Base-by-base conservation (phyloP, 1,140 invertebrate species). In the Drosophila tani region DNA sequence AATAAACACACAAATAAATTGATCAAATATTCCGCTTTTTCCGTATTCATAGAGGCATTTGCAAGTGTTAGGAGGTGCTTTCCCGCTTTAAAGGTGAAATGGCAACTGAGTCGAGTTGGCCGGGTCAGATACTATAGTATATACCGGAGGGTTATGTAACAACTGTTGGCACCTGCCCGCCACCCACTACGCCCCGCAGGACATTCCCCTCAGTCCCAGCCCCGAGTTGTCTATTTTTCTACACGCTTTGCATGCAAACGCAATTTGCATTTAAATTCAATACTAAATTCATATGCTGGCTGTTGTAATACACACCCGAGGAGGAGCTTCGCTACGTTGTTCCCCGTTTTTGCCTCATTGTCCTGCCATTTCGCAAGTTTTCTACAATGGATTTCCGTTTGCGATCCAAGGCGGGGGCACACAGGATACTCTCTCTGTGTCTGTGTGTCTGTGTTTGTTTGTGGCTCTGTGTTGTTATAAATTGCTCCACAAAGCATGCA, bases 251-350 rank as follows among this genome's bases (percentile, higher is more conserved):
- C 81, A 88, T 85, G 85, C 79, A 84, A 85, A 88, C 85, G 85
- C 85, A 90, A 88, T 88, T 88, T 88, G 85, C 85, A 88, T 88
- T 88, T 88, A 88, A 88, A 88, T 88, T 88, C 81, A 88, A 88
- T 88, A 88, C 81, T 83, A 88, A 88, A 88, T 88, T 88, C 85
- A 88, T 88, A 88, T 88, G 85, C 81, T 84, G 74, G 43, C 77
- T 90, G 56, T 71, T 73, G 85, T 90, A 81, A 90, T 90, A 79
- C 60, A 88, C 84, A 88, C 85, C 81, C 51, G 49, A 51, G 63
- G 35, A 73, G 35, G 17, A 5, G 5, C 12, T 14, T 0, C 15
- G 17, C 53, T 24, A 2, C 19, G 53, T 40, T 56, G 35, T 24
- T 56, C 19, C 59, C 51, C 40, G 21, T 32, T 66, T 58, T 45